Conservation (phyloP, 2,113 vertebrate genomes). For the Columba janthina region DNA sequence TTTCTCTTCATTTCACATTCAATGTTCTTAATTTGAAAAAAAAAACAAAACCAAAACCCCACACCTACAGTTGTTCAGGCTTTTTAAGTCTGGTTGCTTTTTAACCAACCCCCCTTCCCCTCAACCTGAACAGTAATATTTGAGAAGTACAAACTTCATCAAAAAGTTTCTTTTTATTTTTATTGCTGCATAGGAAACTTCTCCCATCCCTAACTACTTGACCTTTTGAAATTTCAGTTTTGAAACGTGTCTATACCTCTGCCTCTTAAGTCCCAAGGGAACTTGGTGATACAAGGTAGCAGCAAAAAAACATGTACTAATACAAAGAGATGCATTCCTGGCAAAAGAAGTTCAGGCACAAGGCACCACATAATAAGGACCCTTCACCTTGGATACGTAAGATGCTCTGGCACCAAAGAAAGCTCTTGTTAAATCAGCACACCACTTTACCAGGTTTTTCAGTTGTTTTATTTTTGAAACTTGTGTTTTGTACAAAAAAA, state of each 20-base stretch:
- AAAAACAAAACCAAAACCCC: background rate
- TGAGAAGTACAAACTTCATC: background rate
- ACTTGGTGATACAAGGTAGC: background rate
- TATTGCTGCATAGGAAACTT: background rate
- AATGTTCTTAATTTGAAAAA: constrained; percentile 39
- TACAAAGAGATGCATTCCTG: background rate
- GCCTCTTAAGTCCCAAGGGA: background rate
- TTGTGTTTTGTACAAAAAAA: constrained; percentile 78
- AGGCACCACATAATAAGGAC: background rate
- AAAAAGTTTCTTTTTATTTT: background rate
- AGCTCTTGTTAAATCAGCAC: background rate
- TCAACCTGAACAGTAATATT: background rate
- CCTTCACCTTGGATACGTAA: background rate
- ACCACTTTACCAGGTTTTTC: background rate
- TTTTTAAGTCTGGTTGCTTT: constrained; percentile 21
- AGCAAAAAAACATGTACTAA: background rate
- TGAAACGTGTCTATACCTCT: background rate
- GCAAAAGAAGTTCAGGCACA: background rate
- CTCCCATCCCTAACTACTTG: background rate
- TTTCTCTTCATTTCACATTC: background rate
- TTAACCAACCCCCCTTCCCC: background rate
- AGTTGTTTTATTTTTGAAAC: constrained; percentile 69
- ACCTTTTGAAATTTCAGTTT: background rate
- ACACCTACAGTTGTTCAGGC: background rate
- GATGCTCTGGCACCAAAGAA: background rate